Conservation (phyloP, 2,888 invertebrate species). For the Hypercompe scribonia region DNA sequence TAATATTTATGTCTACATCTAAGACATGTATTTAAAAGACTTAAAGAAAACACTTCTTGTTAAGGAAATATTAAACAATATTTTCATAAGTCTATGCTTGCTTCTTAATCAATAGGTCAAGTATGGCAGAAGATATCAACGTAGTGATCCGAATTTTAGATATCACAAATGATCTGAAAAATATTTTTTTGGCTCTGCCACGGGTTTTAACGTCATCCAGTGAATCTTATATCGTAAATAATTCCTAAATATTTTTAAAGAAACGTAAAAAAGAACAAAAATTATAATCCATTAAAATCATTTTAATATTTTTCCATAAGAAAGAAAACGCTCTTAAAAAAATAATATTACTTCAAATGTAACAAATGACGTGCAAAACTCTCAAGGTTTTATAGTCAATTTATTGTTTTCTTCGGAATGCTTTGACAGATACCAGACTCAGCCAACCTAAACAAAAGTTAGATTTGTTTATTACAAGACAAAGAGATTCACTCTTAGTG, state of each 20-base stretch:
- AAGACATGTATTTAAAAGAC: too few relatives aligned
- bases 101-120: too few relatives aligned
- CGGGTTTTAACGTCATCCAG: too few relatives aligned
- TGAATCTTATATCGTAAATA: too few relatives aligned
- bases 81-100: too few relatives aligned
- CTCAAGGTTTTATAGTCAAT: slow-evolving; percentile 53
- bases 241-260: too few relatives aligned
- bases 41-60: too few relatives aligned
- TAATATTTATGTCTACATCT: background rate
- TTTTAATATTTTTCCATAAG: slow-evolving; percentile 15
- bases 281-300: background rate
- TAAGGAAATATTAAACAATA: too few relatives aligned
- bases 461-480: slow-evolving; percentile 58
- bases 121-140: too few relatives aligned
- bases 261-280: background rate
- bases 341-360: slow-evolving; percentile 55
- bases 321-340: slow-evolving; percentile 36
- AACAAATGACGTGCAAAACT: slow-evolving; percentile 47
- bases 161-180: background rate
- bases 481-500: slow-evolving; percentile 50
- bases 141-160: too few relatives aligned
- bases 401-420: slow-evolving; percentile 61
- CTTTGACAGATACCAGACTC: slow-evolving; percentile 65
- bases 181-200: background rate
- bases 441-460: slow-evolving; percentile 58